Percentiles rank a stretch among this genome's conserved stretches.
phyloP scores from a whole-genome alignment of 23 tunicate genomes.

The Corella eumyota region DNA sequence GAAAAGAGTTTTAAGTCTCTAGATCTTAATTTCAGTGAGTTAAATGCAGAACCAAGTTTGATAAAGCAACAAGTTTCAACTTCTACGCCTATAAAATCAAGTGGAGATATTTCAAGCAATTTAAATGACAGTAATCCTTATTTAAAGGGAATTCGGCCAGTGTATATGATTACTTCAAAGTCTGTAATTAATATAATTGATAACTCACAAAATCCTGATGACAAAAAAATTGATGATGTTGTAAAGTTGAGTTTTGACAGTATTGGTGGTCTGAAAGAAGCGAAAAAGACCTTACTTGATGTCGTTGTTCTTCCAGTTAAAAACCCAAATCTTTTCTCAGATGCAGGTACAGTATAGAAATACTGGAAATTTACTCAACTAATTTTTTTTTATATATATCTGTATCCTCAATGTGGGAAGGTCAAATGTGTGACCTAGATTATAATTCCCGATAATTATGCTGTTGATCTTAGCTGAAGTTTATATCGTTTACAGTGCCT shows the following conservation, averaged over 20 bases:
- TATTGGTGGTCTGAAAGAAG: conserved; percentile 53
- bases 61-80: conserved; percentile 4
- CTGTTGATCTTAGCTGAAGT: too few species aligned
- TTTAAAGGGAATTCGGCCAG: neutral
- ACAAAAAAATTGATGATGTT: neutral
- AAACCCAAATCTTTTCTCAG: conserved; percentile 20
- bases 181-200: conserved; percentile 5
- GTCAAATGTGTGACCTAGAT: too few species aligned
- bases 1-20: too few species aligned
- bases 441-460: too few species aligned
- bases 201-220: neutral
- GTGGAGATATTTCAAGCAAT: neutral
- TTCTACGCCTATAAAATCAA: conserved; percentile 13
- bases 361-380: neutral
- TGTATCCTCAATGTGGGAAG: too few species aligned
- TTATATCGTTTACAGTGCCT: too few species aligned
- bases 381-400: too few species aligned
- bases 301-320: conserved; percentile 22
- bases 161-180: conserved; percentile 17
- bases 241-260: conserved; percentile 9
- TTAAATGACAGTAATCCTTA: neutral
- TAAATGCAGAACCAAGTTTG: neutral
- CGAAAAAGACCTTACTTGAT: conserved; percentile 26
- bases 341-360: conserved; percentile 14
- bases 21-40: too few species aligned